Evolutionary conservation across 2,888 invertebrate genomes (phyloP), one percentile per base, ranked within the genome.

Genomic region (Drosophila niveifrons): DNA sequence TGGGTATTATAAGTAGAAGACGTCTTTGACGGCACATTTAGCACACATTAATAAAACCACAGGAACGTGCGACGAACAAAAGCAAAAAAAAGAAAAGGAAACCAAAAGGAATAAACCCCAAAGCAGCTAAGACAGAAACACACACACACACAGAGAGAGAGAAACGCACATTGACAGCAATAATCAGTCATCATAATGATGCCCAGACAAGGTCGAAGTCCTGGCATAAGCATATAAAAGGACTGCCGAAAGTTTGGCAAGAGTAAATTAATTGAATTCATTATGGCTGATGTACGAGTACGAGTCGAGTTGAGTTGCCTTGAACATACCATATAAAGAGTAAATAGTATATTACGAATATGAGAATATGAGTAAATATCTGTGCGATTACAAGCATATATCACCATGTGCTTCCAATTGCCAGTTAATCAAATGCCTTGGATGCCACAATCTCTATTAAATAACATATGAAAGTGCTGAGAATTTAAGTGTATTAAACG

Each of bases 221-320:
- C 47, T 52, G 28, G 46, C 13, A 63, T 39, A 36, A 43, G 52
- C 46, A 58, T 41, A 48, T 41, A 48, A 70, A 67, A 74, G 63
- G 51, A 48, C 65, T 47, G 9, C 13, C 13, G 47, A 18, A 56
- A 64, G 66, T 82, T 81, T 74, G 81, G 75, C 66, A 75, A 56
- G 66, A 85, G 82, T 78, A 84, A 85, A 85, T 85, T 85, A 85
- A 85, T 85, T 84, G 87, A 86, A 82, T 85, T 86, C 84, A 85
- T 85, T 85, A 84, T 79, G 78, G 18, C 69, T 82, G 78, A 82
- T 73, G 77, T 78, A 78, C 72, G 67, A 62, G 53, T 17, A 10
- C 9, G 55, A 55, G 55, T 44, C 43, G 55, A 44, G 31, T 44
- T 44, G 55, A 44, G 31, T 44, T 44, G 18, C 31, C 6, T 17